A percentile compares a stretch with the other conserved stretches of the same genome.
These are phyloP conservation scores for Phylloscopus trochiloides DNA, from an alignment of 2,113 vertebrate species.

Conservation along the genomic window DNA sequence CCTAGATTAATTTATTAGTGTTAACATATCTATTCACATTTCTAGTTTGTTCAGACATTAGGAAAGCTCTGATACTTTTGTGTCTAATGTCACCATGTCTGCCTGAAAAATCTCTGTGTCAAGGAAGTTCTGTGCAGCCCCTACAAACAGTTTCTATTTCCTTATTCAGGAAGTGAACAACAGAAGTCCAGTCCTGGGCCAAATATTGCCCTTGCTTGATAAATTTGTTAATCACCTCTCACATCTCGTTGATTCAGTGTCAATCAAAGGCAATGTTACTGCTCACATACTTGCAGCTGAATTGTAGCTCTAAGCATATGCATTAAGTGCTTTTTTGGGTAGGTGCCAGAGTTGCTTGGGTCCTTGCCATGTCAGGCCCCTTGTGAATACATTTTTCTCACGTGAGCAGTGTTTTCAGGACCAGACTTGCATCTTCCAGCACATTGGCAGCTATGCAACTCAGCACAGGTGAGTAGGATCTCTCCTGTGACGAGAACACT, in stretches of 20 bases:
- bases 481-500: background rate
- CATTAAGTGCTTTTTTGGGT: constrained; percentile 46
- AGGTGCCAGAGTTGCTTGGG: constrained; percentile 25
- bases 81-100: background rate
- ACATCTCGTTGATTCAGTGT: constrained; percentile 34
- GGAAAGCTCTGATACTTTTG: background rate
- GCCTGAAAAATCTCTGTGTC: background rate
- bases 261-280: constrained; percentile 36
- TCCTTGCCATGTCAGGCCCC: constrained; percentile 2
- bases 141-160: background rate
- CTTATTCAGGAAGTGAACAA: background rate
- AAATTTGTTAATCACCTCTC: constrained; percentile 50
- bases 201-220: constrained; percentile 19
- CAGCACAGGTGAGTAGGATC: background rate
- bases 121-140: background rate
- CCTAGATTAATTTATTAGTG: background rate
- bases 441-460: background rate
- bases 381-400: constrained; percentile 36
- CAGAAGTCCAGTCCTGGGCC: background rate
- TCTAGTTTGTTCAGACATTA: background rate
- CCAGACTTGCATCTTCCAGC: background rate
- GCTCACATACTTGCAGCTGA: constrained; percentile 10
- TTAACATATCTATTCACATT: background rate
- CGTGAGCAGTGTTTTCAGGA: background rate
- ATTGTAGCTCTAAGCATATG: background rate